phyloP scores from a whole-genome alignment of 1,140 invertebrate genomes.

The Dreissena rostriformis region DNA sequence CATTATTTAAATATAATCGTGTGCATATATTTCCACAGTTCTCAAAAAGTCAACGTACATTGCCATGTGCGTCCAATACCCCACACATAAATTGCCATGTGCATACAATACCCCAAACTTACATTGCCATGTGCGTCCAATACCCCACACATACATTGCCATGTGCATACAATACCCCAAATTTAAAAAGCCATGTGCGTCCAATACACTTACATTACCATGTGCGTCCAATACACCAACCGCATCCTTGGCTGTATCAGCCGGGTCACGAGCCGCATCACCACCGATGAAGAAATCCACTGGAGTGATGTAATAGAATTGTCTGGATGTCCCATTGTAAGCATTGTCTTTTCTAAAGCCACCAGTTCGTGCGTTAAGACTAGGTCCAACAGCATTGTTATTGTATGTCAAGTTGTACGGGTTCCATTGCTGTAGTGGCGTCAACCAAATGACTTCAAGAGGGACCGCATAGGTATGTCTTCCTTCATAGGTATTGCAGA shows the following conservation, averaged over 20 bases:
- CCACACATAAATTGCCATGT: no score
- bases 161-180: no score
- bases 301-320: conserved; percentile 65
- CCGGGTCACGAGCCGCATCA: conserved; percentile 38
- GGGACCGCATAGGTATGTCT: conserved; percentile 71
- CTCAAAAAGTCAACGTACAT: no score
- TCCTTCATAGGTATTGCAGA: conserved; percentile 42
- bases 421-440: conserved; percentile 72
- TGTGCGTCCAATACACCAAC: conserved; percentile 63
- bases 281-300: conserved; percentile 64
- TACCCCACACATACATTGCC: no score
- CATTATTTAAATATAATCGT: no score
- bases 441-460: conserved; percentile 73
- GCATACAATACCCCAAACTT: no score
- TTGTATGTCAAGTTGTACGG: conserved; percentile 67
- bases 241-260: conserved; percentile 39
- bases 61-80: conserved; percentile 55
- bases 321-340: conserved; percentile 65
- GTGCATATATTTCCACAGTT: no score
- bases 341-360: conserved; percentile 58
- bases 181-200: no score
- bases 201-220: conserved; percentile 50
- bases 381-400: conserved; percentile 5
- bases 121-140: no score
- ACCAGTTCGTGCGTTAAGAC: conserved; percentile 54